These are phyloP conservation scores for Harpalus rubripes DNA, from an alignment of 2,888 invertebrate species.

Conservation along the genomic window DNA sequence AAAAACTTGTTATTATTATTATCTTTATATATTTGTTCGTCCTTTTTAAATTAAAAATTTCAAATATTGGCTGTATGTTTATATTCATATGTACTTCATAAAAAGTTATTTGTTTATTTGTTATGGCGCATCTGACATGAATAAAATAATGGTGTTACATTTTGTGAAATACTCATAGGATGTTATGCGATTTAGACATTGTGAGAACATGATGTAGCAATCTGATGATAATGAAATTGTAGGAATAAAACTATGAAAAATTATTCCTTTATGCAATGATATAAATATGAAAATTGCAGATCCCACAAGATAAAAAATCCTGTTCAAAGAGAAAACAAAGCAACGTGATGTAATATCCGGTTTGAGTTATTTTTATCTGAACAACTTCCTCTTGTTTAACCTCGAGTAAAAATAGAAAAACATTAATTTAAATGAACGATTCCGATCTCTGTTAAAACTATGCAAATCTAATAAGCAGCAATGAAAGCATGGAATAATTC, in stretches of 20 bases:
- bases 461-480: slow-evolving; percentile 50
- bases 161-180: too few relatives aligned
- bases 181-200: too few relatives aligned
- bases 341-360: slow-evolving; percentile 20
- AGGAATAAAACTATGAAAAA: slow-evolving; percentile 3
- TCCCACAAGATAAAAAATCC: background rate
- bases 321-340: background rate
- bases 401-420: slow-evolving; percentile 40
- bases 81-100: too few relatives aligned
- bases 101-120: too few relatives aligned
- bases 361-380: slow-evolving; percentile 22
- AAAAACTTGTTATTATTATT: too few relatives aligned
- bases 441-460: slow-evolving; percentile 31
- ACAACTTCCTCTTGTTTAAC: slow-evolving; percentile 32
- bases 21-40: too few relatives aligned
- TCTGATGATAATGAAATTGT: background rate
- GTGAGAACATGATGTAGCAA: too few relatives aligned
- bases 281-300: slow-evolving; percentile 5
- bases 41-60: too few relatives aligned
- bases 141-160: too few relatives aligned
- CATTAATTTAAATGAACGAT: slow-evolving; percentile 34
- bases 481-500: slow-evolving; percentile 33
- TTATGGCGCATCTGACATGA: too few relatives aligned
- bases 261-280: background rate
- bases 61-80: too few relatives aligned